These are phyloP conservation scores for Bombus ignitus DNA, from an alignment of 1,140 invertebrate species.

Conservation along the genomic window DNA sequence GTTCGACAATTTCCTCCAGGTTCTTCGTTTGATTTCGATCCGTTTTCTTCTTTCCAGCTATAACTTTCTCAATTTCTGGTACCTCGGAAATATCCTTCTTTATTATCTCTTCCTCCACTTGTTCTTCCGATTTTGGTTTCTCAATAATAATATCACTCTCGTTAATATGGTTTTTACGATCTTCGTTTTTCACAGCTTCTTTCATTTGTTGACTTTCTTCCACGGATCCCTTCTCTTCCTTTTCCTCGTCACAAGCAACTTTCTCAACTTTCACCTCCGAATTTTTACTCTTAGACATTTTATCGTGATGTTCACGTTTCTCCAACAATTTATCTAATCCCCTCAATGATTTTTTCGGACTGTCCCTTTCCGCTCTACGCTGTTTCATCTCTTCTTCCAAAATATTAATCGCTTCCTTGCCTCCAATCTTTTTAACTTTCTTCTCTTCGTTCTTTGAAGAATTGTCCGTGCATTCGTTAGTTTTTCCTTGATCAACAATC, in stretches of 20 bases:
- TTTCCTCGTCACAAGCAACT: constrained; percentile 41
- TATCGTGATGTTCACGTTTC: constrained; percentile 80
- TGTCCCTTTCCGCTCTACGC: constrained; percentile 82
- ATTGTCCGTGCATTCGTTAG: constrained; percentile 57
- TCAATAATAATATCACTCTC: constrained; percentile 26
- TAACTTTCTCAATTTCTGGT: constrained; percentile 3
- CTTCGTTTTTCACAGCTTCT: constrained; percentile 61
- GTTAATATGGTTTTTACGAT: constrained; percentile 63
- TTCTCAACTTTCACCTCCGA: constrained; percentile 51
- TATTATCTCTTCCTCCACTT: constrained; percentile 2
- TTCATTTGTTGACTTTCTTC: constrained; percentile 32
- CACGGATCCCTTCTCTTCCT: constrained; percentile 38
- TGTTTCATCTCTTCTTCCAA: constrained; percentile 85
- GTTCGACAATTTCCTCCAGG: constrained; percentile 30
- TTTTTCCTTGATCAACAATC: constrained; percentile 80
- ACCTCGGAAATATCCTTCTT: constrained; percentile 42
- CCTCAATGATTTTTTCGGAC: constrained; percentile 80
- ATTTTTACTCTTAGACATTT: constrained; percentile 75
- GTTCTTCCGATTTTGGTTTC: constrained; percentile 41
- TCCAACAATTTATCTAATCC: constrained; percentile 83
- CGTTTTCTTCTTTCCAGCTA: constrained; percentile 48
- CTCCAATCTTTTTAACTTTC: constrained; percentile 68
- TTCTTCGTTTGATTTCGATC: constrained; percentile 39
- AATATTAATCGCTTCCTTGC: constrained; percentile 73
- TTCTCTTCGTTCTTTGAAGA: constrained; percentile 67